Evolutionary conservation across 2,113 vertebrate species (phyloP).

Genomic region (Tetrax tetrax): DNA sequence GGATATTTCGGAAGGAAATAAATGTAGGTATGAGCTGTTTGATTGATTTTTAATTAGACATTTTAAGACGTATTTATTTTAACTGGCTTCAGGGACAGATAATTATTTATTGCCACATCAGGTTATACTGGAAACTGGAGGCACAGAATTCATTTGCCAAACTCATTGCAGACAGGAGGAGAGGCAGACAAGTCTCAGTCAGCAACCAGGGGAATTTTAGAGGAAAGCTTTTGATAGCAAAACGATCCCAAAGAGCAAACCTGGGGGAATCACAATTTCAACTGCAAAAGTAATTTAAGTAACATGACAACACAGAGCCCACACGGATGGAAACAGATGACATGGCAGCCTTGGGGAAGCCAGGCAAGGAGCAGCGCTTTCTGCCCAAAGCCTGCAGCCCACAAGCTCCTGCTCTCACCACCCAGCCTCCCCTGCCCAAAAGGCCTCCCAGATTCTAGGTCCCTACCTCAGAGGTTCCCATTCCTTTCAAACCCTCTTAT

Average conservation of each 20-base stretch:
- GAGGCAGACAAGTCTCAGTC: neutral
- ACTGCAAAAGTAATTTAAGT: neutral
- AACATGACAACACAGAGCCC: neutral
- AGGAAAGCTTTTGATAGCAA: neutral
- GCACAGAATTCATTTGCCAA: neutral
- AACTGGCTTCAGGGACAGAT: neutral
- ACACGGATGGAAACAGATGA: neutral
- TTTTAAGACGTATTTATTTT: constrained; percentile 10
- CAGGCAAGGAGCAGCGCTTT: rapidly evolving
- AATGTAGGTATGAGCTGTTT: neutral
- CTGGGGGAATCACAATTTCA: neutral
- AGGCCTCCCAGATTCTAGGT: neutral
- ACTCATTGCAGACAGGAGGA: neutral
- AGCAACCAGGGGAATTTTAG: neutral
- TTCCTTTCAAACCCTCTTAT: neutral
- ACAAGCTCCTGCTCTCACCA: neutral
- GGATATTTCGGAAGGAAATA: neutral
- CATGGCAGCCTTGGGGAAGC: neutral
- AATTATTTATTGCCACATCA: neutral
- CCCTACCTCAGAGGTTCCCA: neutral
- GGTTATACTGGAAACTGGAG: neutral
- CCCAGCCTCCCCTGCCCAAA: neutral
- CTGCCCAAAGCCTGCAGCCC: neutral
- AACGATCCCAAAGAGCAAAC: neutral
- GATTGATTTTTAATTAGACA: constrained; percentile 20